Conservation (phyloP, 2,888 invertebrate species). For the Tinea trinotella region DNA sequence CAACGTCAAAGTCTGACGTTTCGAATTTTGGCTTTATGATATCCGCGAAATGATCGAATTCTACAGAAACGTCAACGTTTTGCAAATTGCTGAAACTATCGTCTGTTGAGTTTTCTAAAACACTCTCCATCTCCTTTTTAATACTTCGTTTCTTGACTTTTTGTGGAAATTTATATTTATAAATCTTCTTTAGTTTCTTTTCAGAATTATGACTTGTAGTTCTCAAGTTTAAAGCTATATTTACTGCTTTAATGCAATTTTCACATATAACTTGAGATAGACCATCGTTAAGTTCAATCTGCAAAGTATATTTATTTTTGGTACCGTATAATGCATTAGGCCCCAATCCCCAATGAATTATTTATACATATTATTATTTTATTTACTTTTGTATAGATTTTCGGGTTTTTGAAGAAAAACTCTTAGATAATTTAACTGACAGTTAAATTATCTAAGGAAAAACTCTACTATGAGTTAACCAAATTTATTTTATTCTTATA, state of each 20-base stretch:
- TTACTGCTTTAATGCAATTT: not conserved
- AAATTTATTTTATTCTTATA: no score
- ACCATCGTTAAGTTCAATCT: conserved; percentile 12
- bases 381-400: no score
- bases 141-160: conserved; percentile 19
- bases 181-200: conserved; percentile 21
- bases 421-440: no score
- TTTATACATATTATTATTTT: no score
- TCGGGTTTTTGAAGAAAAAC: no score
- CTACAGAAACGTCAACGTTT: not conserved
- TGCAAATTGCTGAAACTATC: not conserved
- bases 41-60: not conserved
- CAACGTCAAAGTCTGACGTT: not conserved
- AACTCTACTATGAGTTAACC: no score
- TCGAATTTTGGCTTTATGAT: not conserved
- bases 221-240: conserved; percentile 18
- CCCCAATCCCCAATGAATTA: no score
- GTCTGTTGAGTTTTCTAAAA: not conserved
- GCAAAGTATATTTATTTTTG: no score
- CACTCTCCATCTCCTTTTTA: conserved; percentile 22
- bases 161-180: conserved; percentile 5
- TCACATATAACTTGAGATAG: conserved; percentile 13
- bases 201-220: conserved; percentile 22
- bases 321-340: no score
- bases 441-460: no score